A percentile compares a stretch with the other conserved stretches of the same genome.
These are phyloP conservation scores for Archocentrus centrarchus DNA, from an alignment of 2,113 vertebrate genomes.

Conservation along the genomic window DNA sequence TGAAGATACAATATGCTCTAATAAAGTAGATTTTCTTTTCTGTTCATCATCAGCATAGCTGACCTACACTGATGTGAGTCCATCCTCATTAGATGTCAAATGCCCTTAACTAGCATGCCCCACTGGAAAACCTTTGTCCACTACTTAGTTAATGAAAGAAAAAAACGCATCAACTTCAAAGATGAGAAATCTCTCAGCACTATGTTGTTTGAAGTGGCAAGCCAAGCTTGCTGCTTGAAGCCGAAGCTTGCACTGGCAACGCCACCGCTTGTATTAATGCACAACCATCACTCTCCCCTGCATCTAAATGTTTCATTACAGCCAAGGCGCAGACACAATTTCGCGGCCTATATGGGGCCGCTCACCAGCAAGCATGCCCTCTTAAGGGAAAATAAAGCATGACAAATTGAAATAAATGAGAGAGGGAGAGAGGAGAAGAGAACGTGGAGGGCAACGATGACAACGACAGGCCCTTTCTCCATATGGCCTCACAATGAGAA, in stretches of 20 bases:
- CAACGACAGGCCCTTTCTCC: constrained; percentile 63
- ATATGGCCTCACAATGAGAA: constrained; percentile 42
- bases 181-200: constrained; percentile 34
- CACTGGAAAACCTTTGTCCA: constrained; percentile 46
- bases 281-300: constrained; percentile 73
- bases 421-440: constrained; percentile 63
- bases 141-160: not conserved
- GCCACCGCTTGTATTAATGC: constrained; percentile 75
- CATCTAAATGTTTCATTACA: constrained; percentile 85
- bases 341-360: constrained; percentile 75
- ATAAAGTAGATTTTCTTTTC: not conserved
- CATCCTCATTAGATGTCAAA: constrained; percentile 30
- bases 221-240: constrained; percentile 35
- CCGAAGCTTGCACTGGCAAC: constrained; percentile 39
- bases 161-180: constrained; percentile 26
- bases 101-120: not conserved
- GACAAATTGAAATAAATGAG: constrained; percentile 88
- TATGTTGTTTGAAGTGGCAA: constrained; percentile 21
- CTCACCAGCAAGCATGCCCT: constrained; percentile 72
- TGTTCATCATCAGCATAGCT: constrained; percentile 1
- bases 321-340: constrained; percentile 78
- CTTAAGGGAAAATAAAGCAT: constrained; percentile 81
- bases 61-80: not conserved
- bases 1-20: not conserved
- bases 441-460: constrained; percentile 45